Base-by-base conservation (phyloP, 2,113 vertebrate genomes). In the Aplodontia rufa region DNA sequence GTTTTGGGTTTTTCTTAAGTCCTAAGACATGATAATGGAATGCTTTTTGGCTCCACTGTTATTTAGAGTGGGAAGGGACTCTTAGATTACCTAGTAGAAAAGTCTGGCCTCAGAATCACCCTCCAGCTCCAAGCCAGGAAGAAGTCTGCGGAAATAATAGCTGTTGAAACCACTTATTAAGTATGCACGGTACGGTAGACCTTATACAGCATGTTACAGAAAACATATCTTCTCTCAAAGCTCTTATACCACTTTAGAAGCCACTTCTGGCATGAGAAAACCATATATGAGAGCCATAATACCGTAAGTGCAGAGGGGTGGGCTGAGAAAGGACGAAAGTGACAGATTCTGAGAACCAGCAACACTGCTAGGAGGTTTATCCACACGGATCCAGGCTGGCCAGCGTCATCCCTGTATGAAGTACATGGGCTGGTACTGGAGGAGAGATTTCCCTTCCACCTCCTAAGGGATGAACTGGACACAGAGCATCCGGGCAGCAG, bases 71-170 rank as follows among this genome's bases (percentile, higher is more conserved):
- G 76, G 74, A 92, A 89, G 79, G 49, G 83, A 91, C 32, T 26
- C 58, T 22, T 78, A 90, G n/a, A 75, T 86, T 45, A 68, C 47
- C 55, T 80, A 47, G 86, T 82, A 35, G 32, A 83, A 80, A 95
- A 87, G 79, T 91, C 92, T 87, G 82, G 69, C 80, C 91, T 82
- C 58, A 75, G 85, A 94, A 82, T 71, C 86, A 85, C 68, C 87
- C 62, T 78, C 55, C 30, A 72, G 76, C 24, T 85, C 62, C 20
- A 26, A 45, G 55, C 74, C 88, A 92, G 92, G 87, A 95, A 96
- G 68, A 42, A 71, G 69, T 90, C 71, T 14, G 26, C 47, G 53
- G 76, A 84, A 93, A 87, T 86, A 96, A 95, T 53, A 92, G 84
- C 82, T n/a, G 51, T 62, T 0, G 1, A 87, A 91, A 71, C 85